Evolutionary conservation across 64 coral and sea anemone species (phyloP).

Genomic region (Cladopsammia gracilis): DNA sequence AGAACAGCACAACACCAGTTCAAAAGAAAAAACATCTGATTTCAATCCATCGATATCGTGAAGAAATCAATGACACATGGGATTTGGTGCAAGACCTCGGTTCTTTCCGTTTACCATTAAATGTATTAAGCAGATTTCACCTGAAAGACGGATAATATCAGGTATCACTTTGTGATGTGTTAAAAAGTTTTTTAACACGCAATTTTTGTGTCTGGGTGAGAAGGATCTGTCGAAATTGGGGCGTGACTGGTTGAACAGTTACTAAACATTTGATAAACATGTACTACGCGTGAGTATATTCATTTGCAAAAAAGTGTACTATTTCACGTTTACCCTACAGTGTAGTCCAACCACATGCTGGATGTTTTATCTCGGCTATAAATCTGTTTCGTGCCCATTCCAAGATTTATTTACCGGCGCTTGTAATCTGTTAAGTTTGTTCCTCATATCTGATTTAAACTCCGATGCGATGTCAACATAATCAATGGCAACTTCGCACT

Average conservation of each 20-base stretch:
- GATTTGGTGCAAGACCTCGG: background rate
- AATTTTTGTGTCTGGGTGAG: background rate
- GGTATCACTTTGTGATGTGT: conserved; percentile 5
- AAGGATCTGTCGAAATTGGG: background rate
- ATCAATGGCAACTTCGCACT: background rate
- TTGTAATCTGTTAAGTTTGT: no score
- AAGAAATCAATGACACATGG: conserved; percentile 10
- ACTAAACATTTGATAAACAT: no score
- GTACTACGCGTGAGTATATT: background rate
- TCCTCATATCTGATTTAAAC: background rate
- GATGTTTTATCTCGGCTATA: background rate
- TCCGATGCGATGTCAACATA: background rate
- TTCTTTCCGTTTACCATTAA: conserved; percentile 26
- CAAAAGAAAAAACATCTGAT: background rate
- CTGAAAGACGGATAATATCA: conserved; percentile 18
- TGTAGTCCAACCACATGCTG: background rate
- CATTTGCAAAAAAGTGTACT: background rate
- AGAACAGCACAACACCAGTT: background rate
- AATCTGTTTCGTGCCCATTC: conserved; percentile 24
- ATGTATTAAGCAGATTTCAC: conserved; percentile 35
- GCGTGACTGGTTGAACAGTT: background rate
- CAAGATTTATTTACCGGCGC: no score
- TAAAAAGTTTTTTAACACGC: background rate
- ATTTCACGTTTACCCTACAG: background rate
- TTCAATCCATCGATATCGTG: background rate